phyloP scores from a whole-genome alignment of 2,797 vertebrate genomes.

The Centropyge bicolor region DNA sequence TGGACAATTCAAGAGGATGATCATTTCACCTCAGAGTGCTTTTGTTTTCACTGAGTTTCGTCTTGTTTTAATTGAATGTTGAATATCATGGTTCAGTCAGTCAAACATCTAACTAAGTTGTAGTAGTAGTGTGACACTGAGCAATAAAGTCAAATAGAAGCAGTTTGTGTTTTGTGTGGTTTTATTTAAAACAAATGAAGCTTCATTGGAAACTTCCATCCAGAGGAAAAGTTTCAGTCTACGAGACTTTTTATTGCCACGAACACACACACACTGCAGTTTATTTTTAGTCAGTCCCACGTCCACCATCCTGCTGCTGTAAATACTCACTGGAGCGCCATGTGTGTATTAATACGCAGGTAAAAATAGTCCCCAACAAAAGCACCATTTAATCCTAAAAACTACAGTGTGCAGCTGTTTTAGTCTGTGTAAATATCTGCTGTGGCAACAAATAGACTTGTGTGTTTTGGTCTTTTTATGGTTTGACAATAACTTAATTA shows the following conservation, averaged over 20 bases:
- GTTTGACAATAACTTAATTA: too few species aligned
- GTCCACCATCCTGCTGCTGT: neutral
- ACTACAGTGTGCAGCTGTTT: neutral
- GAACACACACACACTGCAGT: neutral
- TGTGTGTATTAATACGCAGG: neutral
- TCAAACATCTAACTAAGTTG: too few species aligned
- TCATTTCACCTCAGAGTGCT: neutral
- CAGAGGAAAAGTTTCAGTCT: too few species aligned
- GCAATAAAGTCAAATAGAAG: too few species aligned
- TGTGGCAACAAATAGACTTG: neutral
- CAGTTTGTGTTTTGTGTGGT: too few species aligned
- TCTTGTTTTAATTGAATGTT: neutral
- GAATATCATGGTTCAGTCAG: too few species aligned
- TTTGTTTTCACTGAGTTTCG: neutral
- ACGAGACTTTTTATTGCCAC: neutral
- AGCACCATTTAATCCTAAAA: neutral
- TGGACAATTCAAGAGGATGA: neutral
- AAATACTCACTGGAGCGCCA: neutral
- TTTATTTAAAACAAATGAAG: too few species aligned
- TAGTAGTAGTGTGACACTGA: too few species aligned
- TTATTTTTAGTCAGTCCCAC: neutral
- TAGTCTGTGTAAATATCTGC: too few species aligned
- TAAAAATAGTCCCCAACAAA: constrained; percentile 3
- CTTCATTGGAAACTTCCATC: too few species aligned
- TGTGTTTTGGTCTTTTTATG: too few species aligned